Conservation (phyloP, 2,797 vertebrate genomes). For the Macropus fuliginosus region DNA sequence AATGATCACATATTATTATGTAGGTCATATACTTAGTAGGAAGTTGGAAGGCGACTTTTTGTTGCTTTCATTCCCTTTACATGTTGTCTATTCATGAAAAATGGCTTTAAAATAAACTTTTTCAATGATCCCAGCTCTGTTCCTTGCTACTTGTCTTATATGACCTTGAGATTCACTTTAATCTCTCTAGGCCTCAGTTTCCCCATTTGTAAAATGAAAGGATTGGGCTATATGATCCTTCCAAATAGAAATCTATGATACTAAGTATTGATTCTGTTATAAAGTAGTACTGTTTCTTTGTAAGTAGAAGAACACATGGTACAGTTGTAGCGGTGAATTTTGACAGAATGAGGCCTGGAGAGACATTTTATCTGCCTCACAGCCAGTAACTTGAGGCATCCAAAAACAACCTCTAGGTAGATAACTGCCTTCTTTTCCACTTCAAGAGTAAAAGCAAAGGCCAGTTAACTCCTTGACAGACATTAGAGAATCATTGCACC, state of each 20-base stretch:
- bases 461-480: neutral
- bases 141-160: neutral
- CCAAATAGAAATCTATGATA: neutral
- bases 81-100: neutral
- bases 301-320: neutral
- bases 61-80: neutral
- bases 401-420: neutral
- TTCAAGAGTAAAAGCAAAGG: neutral
- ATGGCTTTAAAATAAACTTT: neutral
- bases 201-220: neutral
- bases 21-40: neutral
- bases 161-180: neutral
- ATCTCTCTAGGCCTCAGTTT: neutral
- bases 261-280: neutral
- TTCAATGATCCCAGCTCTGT: neutral
- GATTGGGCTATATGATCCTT: neutral
- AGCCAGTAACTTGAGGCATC: neutral
- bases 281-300: neutral
- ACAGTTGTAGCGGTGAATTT: neutral
- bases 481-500: neutral
- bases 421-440: neutral
- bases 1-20: neutral
- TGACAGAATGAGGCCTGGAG: neutral
- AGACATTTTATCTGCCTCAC: neutral
- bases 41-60: neutral